These are phyloP conservation scores for Tethea ocularis DNA, from an alignment of 2,888 invertebrate genomes.

Conservation along the genomic window DNA sequence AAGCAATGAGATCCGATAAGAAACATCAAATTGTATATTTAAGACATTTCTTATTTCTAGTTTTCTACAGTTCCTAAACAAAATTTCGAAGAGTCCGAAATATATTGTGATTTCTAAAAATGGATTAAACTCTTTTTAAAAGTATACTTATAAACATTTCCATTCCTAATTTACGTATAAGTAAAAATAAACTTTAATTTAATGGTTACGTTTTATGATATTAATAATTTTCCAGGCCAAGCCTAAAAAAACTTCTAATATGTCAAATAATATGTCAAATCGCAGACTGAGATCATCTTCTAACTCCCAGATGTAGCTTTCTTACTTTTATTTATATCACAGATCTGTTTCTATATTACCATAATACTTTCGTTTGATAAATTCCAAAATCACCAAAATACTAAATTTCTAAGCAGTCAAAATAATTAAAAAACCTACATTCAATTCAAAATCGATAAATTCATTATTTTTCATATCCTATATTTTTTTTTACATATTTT, in stretches of 20 bases:
- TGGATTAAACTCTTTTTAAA: not conserved
- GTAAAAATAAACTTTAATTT: constrained; percentile 31
- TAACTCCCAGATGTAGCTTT: constrained; percentile 72
- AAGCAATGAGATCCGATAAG: constrained; percentile 65
- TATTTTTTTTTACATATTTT: constrained; percentile 9
- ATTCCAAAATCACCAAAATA: constrained; percentile 48
- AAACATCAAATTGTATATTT: constrained; percentile 30
- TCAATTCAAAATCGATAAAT: constrained; percentile 42
- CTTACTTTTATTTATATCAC: constrained; percentile 76
- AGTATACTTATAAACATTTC: not conserved
- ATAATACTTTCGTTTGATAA: constrained; percentile 74
- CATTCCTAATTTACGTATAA: not conserved
- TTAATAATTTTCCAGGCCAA: constrained; percentile 24
- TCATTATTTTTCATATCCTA: constrained; percentile 30
- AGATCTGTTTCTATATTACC: constrained; percentile 76
- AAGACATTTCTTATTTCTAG: constrained; percentile 1
- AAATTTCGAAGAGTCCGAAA: not conserved
- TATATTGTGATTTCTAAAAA: not conserved
- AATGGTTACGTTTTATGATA: too few relatives aligned
- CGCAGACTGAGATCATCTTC: constrained; percentile 74
- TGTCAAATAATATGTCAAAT: constrained; percentile 59
- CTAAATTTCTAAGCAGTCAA: constrained; percentile 47
- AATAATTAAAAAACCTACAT: constrained; percentile 62
- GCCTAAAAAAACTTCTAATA: constrained; percentile 36
- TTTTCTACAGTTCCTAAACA: not conserved